Percentiles rank a stretch among this genome's conserved stretches.
phyloP scores from a whole-genome alignment of 2,797 vertebrate species.

The Anableps anableps region DNA sequence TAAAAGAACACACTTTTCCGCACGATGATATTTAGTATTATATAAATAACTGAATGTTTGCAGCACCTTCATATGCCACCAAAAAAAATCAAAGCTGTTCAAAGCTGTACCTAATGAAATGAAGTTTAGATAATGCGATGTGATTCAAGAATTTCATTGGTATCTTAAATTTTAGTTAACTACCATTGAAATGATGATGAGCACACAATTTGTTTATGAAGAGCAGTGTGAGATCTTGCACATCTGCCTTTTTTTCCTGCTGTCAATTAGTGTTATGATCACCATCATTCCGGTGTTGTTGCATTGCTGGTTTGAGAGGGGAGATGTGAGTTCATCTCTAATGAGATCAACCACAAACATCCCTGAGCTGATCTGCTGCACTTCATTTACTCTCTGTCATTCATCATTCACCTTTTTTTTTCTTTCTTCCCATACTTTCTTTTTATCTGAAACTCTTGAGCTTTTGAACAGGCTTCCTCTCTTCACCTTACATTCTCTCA shows the following conservation, averaged over 20 bases:
- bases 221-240: background rate
- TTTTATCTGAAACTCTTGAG: conserved; percentile 2
- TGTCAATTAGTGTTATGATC: background rate
- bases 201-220: background rate
- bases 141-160: background rate
- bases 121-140: background rate
- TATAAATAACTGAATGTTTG: no score
- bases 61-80: no score
- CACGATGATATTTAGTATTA: no score
- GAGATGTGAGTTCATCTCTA: conserved; percentile 4
- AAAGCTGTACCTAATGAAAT: background rate
- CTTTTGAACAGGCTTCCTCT: background rate
- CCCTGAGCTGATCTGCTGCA: background rate
- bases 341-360: conserved; percentile 9
- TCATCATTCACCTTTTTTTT: background rate
- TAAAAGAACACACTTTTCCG: no score
- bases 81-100: background rate
- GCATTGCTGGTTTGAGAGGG: background rate
- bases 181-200: background rate
- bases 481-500: background rate
- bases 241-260: background rate
- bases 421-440: background rate
- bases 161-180: background rate
- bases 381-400: conserved; percentile 22
- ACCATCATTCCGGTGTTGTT: background rate